A percentile compares a stretch with the other conserved stretches of the same genome.
These are phyloP conservation scores for Petrocephalus sullivani DNA, from an alignment of 2,797 vertebrate species.

Conservation along the genomic window DNA sequence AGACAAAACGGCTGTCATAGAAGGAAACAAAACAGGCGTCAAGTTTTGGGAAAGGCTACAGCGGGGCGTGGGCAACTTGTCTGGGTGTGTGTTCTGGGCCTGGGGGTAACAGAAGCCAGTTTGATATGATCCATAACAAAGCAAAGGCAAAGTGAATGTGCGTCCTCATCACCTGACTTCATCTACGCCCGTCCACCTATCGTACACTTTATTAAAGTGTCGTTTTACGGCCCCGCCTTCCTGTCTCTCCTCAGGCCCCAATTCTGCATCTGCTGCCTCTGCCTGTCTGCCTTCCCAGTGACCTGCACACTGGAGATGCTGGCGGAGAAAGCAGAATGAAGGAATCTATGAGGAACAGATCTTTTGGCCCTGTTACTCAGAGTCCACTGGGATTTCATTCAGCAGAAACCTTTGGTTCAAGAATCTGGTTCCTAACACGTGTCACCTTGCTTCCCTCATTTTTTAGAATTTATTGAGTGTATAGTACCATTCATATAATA, in stretches of 20 bases:
- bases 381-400: not conserved
- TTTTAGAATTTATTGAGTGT: conserved; percentile 9
- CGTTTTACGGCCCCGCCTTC: not conserved
- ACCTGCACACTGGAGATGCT: not conserved
- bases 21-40: not conserved
- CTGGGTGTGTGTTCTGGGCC: not conserved
- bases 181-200: not conserved
- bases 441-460: not conserved
- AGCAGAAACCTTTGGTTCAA: not conserved
- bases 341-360: not conserved
- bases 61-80: not conserved
- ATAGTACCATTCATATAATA: conserved; percentile 2
- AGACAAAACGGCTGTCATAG: not conserved
- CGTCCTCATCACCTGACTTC: not conserved
- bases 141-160: not conserved
- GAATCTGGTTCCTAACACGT: not conserved
- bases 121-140: not conserved
- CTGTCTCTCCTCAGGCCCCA: not conserved
- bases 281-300: not conserved
- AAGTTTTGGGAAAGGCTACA: not conserved
- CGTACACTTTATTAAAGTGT: not conserved
- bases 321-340: not conserved
- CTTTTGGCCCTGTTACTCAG: not conserved
- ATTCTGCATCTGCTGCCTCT: not conserved
- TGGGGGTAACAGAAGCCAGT: not conserved